Evolutionary conservation across 2,797 vertebrate genomes (phyloP), one percentile per base, ranked within the genome.

Genomic region (Coregonus suidteri): DNA sequence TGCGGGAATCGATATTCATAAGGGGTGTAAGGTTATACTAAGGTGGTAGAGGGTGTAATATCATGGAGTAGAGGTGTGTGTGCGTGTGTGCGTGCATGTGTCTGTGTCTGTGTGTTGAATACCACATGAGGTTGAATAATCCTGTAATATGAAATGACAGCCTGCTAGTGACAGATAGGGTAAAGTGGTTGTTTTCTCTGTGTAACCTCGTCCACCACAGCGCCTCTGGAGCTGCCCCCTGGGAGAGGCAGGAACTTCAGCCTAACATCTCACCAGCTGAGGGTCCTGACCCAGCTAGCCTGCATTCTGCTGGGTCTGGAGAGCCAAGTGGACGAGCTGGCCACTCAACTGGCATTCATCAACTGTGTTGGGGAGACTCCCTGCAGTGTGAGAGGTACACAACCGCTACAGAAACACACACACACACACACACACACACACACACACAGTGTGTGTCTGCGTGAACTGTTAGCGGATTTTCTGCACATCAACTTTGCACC

Each of bases 221-320:
- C 88, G n/a, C 92, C 93, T 47, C 84, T 94, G 82, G 95, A 96
- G 80, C 18, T 62, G n/a, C 86, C 77, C 83, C 87, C 90, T 14
- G 85, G 79, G 74, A 95, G 94, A 89, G 93, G 76, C 81, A 92
- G 91, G 73, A 94, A 90, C 79, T 92, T 95, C 87, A 94, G 90
- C 86, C 91, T 98, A 81, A 96, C 96, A 7, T 93, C 95, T 70
- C 92, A 96, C 91, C 96, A 97, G 87, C 91, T 99, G 77, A 93
- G 84, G 86, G 95, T 93, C 73, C 93, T 99, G 86, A 95, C 95
- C 78, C 93, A 93, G 83, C 93, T 98, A 75, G 91, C 92, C 85
- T 91, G 93, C 83, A 91, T 91, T 4, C 92, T 98, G 81, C 89
- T 97, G 88, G 87, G 92, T 68, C 93, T 98, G 89, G 97, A 99